Base-by-base conservation (phyloP, 2,113 vertebrate genomes). In the Tylochromis polylepis region DNA sequence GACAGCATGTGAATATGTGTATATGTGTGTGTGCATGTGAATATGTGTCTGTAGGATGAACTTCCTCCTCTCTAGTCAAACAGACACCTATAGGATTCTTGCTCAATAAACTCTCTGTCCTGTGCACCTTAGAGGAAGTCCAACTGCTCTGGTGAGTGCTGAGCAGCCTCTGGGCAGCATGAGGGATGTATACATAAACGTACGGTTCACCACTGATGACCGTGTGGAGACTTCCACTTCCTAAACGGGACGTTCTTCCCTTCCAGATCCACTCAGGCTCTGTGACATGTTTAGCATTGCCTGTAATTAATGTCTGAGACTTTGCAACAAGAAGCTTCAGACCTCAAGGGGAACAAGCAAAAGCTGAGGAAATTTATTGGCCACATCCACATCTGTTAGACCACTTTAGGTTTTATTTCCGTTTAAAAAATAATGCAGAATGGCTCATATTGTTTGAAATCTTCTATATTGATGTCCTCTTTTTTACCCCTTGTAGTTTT, bases 61-160 rank as follows among this genome's bases (percentile, higher is more conserved):
- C 92, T 88, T 93, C 86, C 88, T 83, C 87, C 46, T 83, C 87
- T 83, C 81, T 83, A 89, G 88, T 87, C 78, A 79, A 56, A 82
- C 86, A 93, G 91, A 95, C 91, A 94, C 93, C 93, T 92, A 82
- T 12, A 95, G 95, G 94, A 95, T 94, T 94, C 88, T 85, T 86
- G 94, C 93, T 95, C 91, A 93, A 95, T 95, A 94, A 94, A 94
- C 82, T 92, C 83, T 86, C 72, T 94, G 91, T 88, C 92, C 94
- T 95, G 85, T 93, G 91, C 89, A 92, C 94, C 87, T 88, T 82
- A 59, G 87, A 95, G 95, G 93, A 95, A 94, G 94, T 92, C 93
- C 94, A 95, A 95, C 90, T 95, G 95, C 90, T 88, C 82, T 77
- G 58, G 81, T 88, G 90, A 91, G 91, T 81, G 92, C 89, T 55